A percentile compares a stretch with the other conserved stretches of the same genome.
Evolutionary conservation across 2,797 vertebrate species (phyloP).

Genomic region (Chrosomus eos): DNA sequence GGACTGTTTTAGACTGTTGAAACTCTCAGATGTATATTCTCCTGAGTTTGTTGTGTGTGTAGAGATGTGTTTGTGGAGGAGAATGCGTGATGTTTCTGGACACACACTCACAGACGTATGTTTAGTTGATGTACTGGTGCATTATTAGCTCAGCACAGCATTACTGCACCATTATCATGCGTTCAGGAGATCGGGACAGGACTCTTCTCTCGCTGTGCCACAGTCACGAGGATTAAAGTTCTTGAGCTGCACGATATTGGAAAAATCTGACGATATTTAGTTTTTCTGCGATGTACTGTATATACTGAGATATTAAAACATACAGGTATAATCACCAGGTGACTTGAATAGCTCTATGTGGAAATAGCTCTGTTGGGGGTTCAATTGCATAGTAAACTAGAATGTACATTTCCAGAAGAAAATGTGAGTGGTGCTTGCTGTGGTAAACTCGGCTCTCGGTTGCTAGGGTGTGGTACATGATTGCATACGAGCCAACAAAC

Average conservation of each 20-base stretch:
- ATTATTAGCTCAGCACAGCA: slow-evolving; percentile 23
- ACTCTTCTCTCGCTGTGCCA: neutral
- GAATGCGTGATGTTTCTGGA: neutral
- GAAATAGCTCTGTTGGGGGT: neutral
- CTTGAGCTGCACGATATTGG: neutral
- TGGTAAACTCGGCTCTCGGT: too few species aligned
- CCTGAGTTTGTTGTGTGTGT: neutral
- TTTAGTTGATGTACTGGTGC: slow-evolving; percentile 5
- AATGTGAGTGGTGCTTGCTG: too few species aligned
- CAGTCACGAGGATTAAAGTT: neutral
- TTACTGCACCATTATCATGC: slow-evolving; percentile 28
- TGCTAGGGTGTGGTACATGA: too few species aligned
- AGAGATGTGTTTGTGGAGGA: too few species aligned
- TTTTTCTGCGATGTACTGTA: neutral
- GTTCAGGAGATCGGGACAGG: neutral
- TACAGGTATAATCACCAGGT: neutral
- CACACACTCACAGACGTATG: neutral
- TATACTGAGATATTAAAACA: neutral
- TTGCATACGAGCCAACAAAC: too few species aligned
- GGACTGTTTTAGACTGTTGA: neutral
- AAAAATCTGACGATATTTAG: neutral
- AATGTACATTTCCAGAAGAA: too few species aligned
- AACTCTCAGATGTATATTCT: neutral
- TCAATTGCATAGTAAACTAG: neutral
- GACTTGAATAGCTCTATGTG: neutral